These are phyloP conservation scores for Eospalax fontanierii DNA, from an alignment of 2,797 vertebrate genomes.

Conservation along the genomic window DNA sequence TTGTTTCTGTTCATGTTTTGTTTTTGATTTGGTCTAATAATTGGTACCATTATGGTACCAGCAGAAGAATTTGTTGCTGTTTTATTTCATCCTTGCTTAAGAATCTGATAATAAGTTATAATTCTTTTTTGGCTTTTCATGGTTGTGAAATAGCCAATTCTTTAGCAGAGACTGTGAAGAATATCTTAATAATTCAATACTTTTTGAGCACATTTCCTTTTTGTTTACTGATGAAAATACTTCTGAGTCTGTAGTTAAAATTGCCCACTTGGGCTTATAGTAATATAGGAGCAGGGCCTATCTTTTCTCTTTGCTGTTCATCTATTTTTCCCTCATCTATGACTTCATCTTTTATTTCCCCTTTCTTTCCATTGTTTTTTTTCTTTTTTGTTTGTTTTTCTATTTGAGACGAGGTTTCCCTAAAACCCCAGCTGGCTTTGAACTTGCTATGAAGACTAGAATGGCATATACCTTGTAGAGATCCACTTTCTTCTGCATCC, in stretches of 20 bases:
- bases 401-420: too few species aligned
- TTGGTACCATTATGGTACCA: neutral
- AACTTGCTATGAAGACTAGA: too few species aligned
- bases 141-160: neutral
- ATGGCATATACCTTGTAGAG: too few species aligned
- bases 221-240: neutral
- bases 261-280: neutral
- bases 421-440: too few species aligned
- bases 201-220: constrained; percentile 19
- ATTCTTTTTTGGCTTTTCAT: neutral
- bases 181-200: neutral
- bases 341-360: neutral
- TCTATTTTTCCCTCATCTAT: neutral
- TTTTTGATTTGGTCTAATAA: neutral
- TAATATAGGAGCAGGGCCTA: neutral
- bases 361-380: too few species aligned
- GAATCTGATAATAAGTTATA: neutral
- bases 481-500: too few species aligned
- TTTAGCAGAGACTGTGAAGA: neutral
- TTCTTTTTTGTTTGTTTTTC: too few species aligned
- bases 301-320: neutral
- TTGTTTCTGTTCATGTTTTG: neutral
- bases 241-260: neutral
- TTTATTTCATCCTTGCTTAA: neutral
- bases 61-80: neutral